Conservation (phyloP, 1,140 invertebrate species). For the Teleopsis dalmanni region DNA sequence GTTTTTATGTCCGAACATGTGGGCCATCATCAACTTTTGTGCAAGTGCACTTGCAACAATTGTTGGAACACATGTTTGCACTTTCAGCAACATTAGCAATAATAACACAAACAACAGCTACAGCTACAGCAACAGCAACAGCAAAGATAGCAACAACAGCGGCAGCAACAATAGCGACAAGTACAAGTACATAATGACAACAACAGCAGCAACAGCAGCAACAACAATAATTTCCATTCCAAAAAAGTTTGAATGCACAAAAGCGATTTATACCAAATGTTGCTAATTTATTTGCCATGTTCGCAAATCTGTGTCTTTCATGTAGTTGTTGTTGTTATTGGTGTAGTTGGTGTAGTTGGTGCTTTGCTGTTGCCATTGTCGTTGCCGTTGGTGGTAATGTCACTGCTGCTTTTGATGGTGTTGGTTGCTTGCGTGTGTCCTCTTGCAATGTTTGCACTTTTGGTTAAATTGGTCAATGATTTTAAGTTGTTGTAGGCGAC, state of each 20-base stretch:
- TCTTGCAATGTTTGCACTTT: too few species aligned
- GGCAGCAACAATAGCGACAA: conserved; percentile 6
- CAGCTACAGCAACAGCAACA: neutral
- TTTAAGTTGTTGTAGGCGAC: conserved; percentile 1
- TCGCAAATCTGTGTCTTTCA: conserved; percentile 18
- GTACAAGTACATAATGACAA: neutral
- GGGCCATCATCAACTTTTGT: conserved; percentile 6
- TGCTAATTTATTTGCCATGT: conserved; percentile 45
- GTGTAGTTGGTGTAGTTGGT: conserved; percentile 30
- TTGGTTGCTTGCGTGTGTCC: too few species aligned
- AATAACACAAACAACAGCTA: neutral
- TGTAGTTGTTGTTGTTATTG: conserved; percentile 5
- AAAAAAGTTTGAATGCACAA: conserved; percentile 1
- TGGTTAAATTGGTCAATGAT: too few species aligned
- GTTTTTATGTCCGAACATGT: conserved; percentile 8
- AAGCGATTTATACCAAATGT: conserved; percentile 29
- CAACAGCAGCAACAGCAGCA: neutral
- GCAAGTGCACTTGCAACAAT: conserved; percentile 1
- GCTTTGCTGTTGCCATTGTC: neutral
- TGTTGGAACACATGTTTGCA: conserved; percentile 11
- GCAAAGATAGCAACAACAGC: conserved; percentile 5
- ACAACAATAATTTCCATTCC: too few species aligned
- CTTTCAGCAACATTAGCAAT: conserved; percentile 8
- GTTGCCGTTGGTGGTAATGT: too few species aligned
- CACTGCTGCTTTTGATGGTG: too few species aligned